Conservation (phyloP, 2,888 invertebrate genomes). For the Monoplex corrugatus region DNA sequence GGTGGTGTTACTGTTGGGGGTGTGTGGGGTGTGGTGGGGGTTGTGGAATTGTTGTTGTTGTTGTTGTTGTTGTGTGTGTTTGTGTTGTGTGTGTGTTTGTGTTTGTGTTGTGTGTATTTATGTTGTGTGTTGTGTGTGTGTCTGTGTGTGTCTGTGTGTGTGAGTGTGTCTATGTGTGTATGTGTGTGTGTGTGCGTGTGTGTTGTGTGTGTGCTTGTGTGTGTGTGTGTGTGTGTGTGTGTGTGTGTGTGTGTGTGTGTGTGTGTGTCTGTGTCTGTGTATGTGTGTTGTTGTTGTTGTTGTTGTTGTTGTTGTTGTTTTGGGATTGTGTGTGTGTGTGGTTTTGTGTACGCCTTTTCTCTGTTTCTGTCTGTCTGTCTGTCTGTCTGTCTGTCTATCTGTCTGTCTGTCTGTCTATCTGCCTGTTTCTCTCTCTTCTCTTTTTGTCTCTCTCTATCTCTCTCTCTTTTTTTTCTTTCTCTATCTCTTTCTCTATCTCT, state of each 20-base stretch:
- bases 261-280: background rate
- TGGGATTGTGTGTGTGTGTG: no score
- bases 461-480: no score
- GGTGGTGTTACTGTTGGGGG: conserved; percentile 10
- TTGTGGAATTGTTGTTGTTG: background rate
- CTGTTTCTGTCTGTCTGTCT: no score
- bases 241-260: conserved; percentile 6
- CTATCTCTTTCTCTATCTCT: no score
- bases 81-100: background rate
- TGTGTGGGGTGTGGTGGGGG: background rate
- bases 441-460: no score
- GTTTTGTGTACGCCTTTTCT: no score
- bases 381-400: no score
- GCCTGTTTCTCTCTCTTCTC: no score
- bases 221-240: background rate
- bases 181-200: background rate
- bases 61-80: background rate
- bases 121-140: background rate
- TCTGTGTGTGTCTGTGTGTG: background rate
- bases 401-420: no score
- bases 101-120: no score
- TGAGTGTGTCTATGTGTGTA: background rate
- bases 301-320: no score
- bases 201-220: background rate
- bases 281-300: no score